Evolutionary conservation across 2,113 vertebrate genomes (phyloP).

Genomic region (Hiodon alosoides): DNA sequence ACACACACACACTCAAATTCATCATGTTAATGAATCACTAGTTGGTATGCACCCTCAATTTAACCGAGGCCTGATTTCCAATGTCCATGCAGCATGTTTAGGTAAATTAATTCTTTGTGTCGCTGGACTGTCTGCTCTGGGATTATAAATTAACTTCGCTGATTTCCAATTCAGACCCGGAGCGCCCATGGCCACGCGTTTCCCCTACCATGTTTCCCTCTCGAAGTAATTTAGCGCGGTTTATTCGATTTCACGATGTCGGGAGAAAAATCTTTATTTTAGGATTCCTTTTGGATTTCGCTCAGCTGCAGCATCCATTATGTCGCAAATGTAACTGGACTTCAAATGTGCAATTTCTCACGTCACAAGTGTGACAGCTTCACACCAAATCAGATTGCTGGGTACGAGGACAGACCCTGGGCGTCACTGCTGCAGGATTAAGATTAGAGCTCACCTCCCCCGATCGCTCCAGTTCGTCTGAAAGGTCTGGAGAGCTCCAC

Average conservation of each 20-base stretch:
- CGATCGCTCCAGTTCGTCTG: slow-evolving; percentile 49
- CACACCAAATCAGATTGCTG: slow-evolving; percentile 65
- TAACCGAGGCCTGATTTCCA: slow-evolving; percentile 20
- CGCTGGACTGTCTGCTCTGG: slow-evolving; percentile 28
- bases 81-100: slow-evolving; percentile 22
- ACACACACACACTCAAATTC: not conserved
- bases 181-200: not conserved
- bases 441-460: slow-evolving; percentile 68
- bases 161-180: slow-evolving; percentile 5
- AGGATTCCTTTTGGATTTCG: not conserved
- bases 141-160: slow-evolving; percentile 37
- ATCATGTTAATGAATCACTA: slow-evolving; percentile 42
- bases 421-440: slow-evolving; percentile 54
- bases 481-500: slow-evolving; percentile 60
- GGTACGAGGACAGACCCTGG: slow-evolving; percentile 44
- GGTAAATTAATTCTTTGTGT: slow-evolving; percentile 28
- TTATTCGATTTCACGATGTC: not conserved
- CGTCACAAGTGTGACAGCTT: slow-evolving; percentile 70
- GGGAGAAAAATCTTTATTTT: not conserved
- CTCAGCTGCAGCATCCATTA: not conserved
- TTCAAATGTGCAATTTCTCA: slow-evolving; percentile 40
- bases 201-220: not conserved
- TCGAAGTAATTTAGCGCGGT: not conserved
- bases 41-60: slow-evolving; percentile 30
- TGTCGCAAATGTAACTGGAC: slow-evolving; percentile 25